Conservation (phyloP, 2,888 invertebrate genomes). For the Thymelicus lineola region DNA sequence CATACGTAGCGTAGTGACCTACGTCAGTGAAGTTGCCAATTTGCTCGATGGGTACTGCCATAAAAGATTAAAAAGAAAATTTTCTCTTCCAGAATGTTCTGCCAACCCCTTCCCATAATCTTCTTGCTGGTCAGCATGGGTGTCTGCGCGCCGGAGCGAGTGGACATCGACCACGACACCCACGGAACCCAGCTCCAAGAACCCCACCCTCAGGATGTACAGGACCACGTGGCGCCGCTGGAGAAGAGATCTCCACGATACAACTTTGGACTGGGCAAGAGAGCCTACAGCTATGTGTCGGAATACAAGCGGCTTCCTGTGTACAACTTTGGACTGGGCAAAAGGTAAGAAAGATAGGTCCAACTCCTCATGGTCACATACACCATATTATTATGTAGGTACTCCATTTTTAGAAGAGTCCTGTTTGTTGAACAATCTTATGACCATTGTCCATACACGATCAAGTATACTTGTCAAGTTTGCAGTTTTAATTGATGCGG, state of each 20-base stretch:
- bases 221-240: constrained; percentile 51
- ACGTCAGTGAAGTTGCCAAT: too few species aligned
- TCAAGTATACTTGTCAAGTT: too few species aligned
- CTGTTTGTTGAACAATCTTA: too few species aligned
- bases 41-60: background rate
- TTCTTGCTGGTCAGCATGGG: constrained; percentile 66
- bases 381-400: too few species aligned
- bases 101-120: constrained; percentile 61
- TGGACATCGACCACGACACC: constrained; percentile 56
- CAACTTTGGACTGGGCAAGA: constrained; percentile 82
- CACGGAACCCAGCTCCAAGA: constrained; percentile 48
- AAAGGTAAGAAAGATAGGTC: constrained; percentile 67
- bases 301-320: constrained; percentile 86
- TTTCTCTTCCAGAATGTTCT: constrained; percentile 75
- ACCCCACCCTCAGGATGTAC: constrained; percentile 44
- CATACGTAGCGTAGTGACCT: too few species aligned
- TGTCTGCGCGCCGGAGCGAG: constrained; percentile 67
- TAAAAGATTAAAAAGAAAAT: background rate
- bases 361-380: background rate
- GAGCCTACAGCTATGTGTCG: constrained; percentile 86
- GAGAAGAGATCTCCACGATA: constrained; percentile 82
- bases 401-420: too few species aligned
- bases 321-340: constrained; percentile 86
- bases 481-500: too few species aligned
- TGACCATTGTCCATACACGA: too few species aligned